Evolutionary conservation across 2,888 invertebrate genomes (phyloP).

Genomic region (Notocelia uddmanniana): DNA sequence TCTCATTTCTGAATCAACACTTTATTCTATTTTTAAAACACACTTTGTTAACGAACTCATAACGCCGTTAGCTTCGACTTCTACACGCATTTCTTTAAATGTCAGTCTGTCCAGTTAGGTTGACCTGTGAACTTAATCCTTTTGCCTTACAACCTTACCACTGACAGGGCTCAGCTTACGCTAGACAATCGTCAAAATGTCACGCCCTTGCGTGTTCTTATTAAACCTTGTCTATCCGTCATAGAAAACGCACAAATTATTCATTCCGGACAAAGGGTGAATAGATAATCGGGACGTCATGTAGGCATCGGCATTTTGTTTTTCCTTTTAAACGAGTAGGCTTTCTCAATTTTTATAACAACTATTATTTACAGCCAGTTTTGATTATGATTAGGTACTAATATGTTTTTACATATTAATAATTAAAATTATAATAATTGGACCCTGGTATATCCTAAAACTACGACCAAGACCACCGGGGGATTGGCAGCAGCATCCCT

Average conservation of each 20-base stretch:
- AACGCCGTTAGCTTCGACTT: slow-evolving; percentile 27
- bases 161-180: neutral
- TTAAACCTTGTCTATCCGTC: slow-evolving; percentile 40
- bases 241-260: slow-evolving; percentile 38
- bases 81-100: slow-evolving; percentile 38
- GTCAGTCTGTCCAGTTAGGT: slow-evolving; percentile 19
- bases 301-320: neutral
- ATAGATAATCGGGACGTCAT: slow-evolving; percentile 35
- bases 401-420: too few species aligned
- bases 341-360: slow-evolving; percentile 4
- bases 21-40: slow-evolving; percentile 20
- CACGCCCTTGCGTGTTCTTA: slow-evolving; percentile 40
- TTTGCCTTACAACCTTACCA: neutral
- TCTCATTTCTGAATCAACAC: slow-evolving; percentile 2
- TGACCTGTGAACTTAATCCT: slow-evolving; percentile 4
- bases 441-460: too few species aligned
- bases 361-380: too few species aligned
- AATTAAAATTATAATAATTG: too few species aligned
- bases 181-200: slow-evolving; percentile 26
- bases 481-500: too few species aligned
- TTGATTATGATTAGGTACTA: neutral
- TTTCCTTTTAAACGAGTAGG: neutral
- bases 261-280: slow-evolving; percentile 26
- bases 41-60: slow-evolving; percentile 41
- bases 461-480: too few species aligned